These are phyloP conservation scores for Lasaia peninsularis DNA, from an alignment of 1,140 invertebrate genomes.

Conservation along the genomic window DNA sequence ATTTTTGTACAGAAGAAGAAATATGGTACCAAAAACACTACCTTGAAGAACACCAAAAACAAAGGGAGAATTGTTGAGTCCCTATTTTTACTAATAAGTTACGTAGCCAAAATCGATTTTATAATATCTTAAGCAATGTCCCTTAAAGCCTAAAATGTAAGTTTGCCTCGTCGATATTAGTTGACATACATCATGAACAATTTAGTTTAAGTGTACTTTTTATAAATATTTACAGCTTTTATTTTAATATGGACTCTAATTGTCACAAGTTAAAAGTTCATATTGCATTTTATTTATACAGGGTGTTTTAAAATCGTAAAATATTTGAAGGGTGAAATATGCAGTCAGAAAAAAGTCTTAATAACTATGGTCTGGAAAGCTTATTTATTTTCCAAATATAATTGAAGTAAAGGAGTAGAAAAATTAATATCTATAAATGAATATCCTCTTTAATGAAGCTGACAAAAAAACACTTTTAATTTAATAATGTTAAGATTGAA, in stretches of 20 bases:
- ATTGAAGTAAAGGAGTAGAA: too few species aligned
- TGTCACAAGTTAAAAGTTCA: not conserved
- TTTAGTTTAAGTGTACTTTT: constrained; percentile 37
- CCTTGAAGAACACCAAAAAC: constrained; percentile 4
- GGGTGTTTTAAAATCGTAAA: not conserved
- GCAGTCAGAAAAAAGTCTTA: too few species aligned
- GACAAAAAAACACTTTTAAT: too few species aligned
- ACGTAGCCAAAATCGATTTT: constrained; percentile 7
- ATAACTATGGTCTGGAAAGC: too few species aligned
- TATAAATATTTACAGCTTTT: constrained; percentile 22
- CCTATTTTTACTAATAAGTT: constrained; percentile 4
- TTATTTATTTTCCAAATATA: too few species aligned
- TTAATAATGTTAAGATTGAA: too few species aligned
- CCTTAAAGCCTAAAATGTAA: constrained; percentile 5
- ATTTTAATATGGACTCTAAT: constrained; percentile 7
- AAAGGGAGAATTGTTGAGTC: not conserved
- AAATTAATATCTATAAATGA: too few species aligned
- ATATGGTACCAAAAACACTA: not conserved
- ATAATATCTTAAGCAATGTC: not conserved
- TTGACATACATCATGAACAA: constrained; percentile 39
- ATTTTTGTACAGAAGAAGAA: not conserved
- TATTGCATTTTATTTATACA: not conserved
- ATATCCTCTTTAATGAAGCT: too few species aligned
- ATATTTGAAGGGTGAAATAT: too few species aligned
- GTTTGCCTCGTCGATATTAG: not conserved